Evolutionary conservation across 1,140 invertebrate genomes (phyloP).

Genomic region (Brachionus asplanchnoidis): DNA sequence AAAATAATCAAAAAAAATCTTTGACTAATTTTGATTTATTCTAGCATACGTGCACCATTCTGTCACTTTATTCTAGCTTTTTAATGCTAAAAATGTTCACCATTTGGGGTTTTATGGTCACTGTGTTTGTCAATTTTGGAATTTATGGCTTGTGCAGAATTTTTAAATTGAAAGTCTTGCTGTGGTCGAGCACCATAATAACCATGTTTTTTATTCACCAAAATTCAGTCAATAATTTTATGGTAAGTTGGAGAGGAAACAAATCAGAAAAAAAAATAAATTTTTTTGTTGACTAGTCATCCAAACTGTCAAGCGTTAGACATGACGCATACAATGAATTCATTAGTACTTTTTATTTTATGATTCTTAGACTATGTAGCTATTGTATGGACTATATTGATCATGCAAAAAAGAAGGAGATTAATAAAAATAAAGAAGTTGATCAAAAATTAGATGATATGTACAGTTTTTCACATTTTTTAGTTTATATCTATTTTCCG

Average conservation of each 20-base stretch:
- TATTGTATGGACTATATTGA: not conserved
- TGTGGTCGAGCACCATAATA: not conserved
- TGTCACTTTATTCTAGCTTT: not conserved
- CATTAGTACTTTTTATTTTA: not conserved
- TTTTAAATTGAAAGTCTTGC: not conserved
- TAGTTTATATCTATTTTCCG: slow-evolving; percentile 18
- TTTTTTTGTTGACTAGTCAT: not conserved
- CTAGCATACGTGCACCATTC: not conserved
- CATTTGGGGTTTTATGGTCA: not conserved
- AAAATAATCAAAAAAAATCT: not conserved
- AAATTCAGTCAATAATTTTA: not conserved
- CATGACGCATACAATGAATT: not conserved
- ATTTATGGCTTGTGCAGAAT: not conserved
- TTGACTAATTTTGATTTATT: not conserved
- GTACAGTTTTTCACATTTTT: not conserved
- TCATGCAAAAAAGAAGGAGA: not conserved
- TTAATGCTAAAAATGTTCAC: not conserved
- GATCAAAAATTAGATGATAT: not conserved
- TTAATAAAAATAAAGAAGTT: not conserved
- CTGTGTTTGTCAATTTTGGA: not conserved
- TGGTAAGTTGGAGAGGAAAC: not conserved
- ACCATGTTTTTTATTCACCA: not conserved
- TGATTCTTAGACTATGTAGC: not conserved
- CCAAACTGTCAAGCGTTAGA: not conserved
- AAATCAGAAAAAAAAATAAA: not conserved